These are phyloP conservation scores for Oenanthe melanoleuca DNA, from an alignment of 2,113 vertebrate genomes.

Conservation along the genomic window DNA sequence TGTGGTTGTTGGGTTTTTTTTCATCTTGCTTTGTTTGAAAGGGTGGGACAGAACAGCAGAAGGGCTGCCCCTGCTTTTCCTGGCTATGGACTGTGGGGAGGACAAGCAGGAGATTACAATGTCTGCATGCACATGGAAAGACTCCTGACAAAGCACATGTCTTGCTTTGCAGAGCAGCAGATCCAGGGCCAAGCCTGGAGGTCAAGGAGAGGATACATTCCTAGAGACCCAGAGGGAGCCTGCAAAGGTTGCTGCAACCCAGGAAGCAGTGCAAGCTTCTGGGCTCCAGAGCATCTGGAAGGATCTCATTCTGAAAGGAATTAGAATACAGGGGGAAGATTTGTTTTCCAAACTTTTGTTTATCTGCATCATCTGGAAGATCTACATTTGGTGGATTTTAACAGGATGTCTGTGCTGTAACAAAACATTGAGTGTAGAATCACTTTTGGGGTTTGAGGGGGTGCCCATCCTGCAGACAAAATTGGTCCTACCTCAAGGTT, in stretches of 20 bases:
- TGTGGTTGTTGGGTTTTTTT: rapidly evolving
- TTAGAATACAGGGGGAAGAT: background rate
- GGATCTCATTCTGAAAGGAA: background rate
- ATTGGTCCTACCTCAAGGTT: background rate
- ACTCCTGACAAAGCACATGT: constrained; percentile 44
- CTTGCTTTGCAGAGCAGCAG: background rate
- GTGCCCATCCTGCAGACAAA: background rate
- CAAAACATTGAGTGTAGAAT: background rate
- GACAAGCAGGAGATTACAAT: background rate
- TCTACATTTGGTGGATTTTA: background rate
- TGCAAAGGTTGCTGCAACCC: constrained; percentile 16
- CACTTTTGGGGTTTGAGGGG: background rate
- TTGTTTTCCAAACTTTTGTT: constrained; percentile 6
- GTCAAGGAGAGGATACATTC: constrained; percentile 65
- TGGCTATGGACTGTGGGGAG: background rate
- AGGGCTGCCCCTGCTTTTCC: background rate
- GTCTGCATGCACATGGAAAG: background rate
- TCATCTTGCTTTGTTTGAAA: background rate
- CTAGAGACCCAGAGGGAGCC: constrained; percentile 57
- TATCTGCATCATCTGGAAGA: background rate
- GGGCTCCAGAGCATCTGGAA: constrained; percentile 38
- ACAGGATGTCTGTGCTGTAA: background rate
- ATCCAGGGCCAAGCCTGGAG: constrained; percentile 18
- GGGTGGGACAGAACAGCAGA: background rate
- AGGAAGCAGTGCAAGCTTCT: background rate